phyloP scores from a whole-genome alignment of 2,797 vertebrate species.

The Allenopithecus nigroviridis region DNA sequence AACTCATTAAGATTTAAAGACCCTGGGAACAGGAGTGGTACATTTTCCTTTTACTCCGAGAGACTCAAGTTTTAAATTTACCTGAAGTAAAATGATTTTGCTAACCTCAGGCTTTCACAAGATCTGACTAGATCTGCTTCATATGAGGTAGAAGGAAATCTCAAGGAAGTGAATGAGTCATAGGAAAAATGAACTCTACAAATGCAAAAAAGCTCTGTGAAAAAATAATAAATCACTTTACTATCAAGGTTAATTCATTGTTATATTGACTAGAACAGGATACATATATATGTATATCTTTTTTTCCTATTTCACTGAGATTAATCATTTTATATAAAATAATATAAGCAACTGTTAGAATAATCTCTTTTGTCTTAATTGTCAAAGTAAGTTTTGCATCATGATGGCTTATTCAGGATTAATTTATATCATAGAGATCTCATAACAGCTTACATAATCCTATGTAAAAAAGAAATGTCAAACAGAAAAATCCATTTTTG shows the following conservation, averaged over 20 bases:
- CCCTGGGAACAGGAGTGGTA: background rate
- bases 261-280: background rate
- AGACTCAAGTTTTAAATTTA: constrained; percentile 25
- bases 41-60: constrained; percentile 21
- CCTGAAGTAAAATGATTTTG: constrained; percentile 23
- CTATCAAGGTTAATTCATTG: background rate
- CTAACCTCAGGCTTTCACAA: constrained; percentile 37
- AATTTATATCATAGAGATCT: background rate
- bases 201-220: background rate
- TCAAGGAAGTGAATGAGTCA: background rate
- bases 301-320: background rate
- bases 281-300: background rate
- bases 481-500: constrained; percentile 18
- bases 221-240: background rate
- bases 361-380: background rate
- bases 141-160: background rate
- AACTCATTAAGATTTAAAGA: constrained; percentile 58
- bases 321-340: background rate
- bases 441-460: background rate
- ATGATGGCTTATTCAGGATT: background rate
- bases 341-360: background rate
- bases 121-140: constrained; percentile 14
- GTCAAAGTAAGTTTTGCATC: background rate
- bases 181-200: background rate
- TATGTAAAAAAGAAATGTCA: background rate